Evolutionary conservation across 1,140 invertebrate species (phyloP), one percentile per base, ranked within the genome.

Genomic region (Conus ventricosus): DNA sequence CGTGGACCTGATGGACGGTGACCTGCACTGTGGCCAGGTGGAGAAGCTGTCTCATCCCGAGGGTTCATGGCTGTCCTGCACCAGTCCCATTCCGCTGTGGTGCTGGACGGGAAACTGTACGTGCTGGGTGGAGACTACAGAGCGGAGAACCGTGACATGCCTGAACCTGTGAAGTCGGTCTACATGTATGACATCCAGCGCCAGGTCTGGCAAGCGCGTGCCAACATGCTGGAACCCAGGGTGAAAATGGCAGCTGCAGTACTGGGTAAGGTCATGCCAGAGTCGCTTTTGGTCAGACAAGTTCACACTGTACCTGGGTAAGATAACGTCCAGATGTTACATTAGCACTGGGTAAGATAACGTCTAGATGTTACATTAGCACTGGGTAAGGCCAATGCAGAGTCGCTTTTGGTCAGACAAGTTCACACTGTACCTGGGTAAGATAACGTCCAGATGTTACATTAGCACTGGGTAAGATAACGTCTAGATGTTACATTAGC

Each of bases 91-190:
- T 39, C 85, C 8, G 85, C 87, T 80, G 88, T 92, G 1, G 71
- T 89, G 2, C 39, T 75, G 27, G 63, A 90, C 15, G 75, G 82
- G 67, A n/a, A 86, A 75, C 71, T 92, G 55, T 92, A 90, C 85
- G 89, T 92, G n/a, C 17, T 92, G 4, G 91, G 91, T 5, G 91
- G 91, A 5, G 90, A 88, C 20, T 67, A 87, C 13, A 54, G 81
- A 6, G 67, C 80, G n/a, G 87, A 88, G 6, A 75, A 80, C 25
- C 83, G 87, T 39, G 39, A 3, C 1, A 88, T 90, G 25, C 75
- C 87, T 51, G 85, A 86, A 23, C 84, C 89, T 0, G 86, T 81
- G 39, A 80, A 85, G 5, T 13, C 55, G 39, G 85, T 90, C 60
- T 87, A 83, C 60, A 89, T 60, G 82, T 88, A 82, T 85, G 89